Evolutionary conservation across 2,113 vertebrate genomes (phyloP).

Genomic region (Melierax canorus): DNA sequence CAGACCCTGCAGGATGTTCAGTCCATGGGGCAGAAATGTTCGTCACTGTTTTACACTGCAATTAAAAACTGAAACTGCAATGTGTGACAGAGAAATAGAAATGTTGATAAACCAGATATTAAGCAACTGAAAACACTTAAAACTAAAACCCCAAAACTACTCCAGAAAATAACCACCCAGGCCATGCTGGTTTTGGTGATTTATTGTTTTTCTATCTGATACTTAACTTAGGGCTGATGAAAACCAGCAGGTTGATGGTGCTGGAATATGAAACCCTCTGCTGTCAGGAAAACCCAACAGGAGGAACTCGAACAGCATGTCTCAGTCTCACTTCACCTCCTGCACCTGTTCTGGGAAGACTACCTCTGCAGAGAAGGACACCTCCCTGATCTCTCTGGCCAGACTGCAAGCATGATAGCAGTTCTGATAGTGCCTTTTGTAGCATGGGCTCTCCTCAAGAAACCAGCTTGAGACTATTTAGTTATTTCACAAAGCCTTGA

Average conservation of each 20-base stretch:
- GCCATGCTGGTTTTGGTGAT: background rate
- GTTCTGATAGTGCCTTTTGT: background rate
- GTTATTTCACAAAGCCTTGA: background rate
- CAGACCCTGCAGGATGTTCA: background rate
- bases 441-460: background rate
- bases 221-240: background rate
- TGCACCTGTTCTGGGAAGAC: slow-evolving; percentile 23
- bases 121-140: background rate
- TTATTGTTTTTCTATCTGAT: background rate
- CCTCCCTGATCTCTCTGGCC: background rate
- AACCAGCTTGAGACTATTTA: background rate
- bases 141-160: background rate
- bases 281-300: background rate
- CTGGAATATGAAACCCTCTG: background rate
- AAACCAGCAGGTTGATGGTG: background rate
- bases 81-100: background rate
- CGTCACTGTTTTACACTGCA: background rate
- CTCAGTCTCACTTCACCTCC: background rate
- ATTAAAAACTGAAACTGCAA: background rate
- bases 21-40: background rate
- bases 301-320: background rate
- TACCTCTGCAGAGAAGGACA: background rate
- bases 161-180: background rate
- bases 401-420: background rate
- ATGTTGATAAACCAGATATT: background rate